Base-by-base conservation (phyloP, 2,888 invertebrate genomes). In the Eulithis testata region DNA sequence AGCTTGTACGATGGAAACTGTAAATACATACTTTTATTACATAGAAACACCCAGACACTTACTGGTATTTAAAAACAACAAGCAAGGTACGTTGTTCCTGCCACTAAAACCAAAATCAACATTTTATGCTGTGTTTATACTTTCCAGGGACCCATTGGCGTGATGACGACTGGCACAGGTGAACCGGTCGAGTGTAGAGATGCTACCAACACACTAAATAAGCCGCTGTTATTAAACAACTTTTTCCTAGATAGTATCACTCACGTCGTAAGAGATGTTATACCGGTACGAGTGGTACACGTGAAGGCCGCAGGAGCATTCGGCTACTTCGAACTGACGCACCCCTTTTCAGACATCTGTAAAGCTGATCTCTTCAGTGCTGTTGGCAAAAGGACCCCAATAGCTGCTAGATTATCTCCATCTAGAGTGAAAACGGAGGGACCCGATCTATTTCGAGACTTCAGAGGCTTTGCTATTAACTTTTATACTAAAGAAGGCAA, bases 291-390 rank as follows among this genome's bases (percentile, higher is more conserved):
- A 72, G 96, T 98, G 0, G 98, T 97, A 0, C 98, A 98, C 84
- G 98, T 98, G 0, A 98, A 98, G 87, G 98, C 98, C 68, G 97
- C 96, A 47, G 97, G 96, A 12, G 97, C 97, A 3, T 97, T 97
- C 81, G 97, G 96, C 0, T 96, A 96, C 77, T 97, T 97, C 75
- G 96, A 97, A 87, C 95, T 97, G 4, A 97, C 97, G 0, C 95
- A 97, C 75, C 97, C 97, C 80, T 96, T 98, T 66, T 94, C 94
- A 4, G 94, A 96, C 76, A 96, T 97, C 78, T 94, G 94, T 69
- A 97, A 96, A 71, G 97, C 97, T 0, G 95, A 95, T 73, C 82
- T 97, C 0, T 97, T 97, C 82, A 94, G 94, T 11, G 82, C 88
- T 53, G 89, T 97, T 43, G 97, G 97, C 14, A 97, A 97, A 83